Evolutionary conservation across 35 echinoderm and acorn worm species (phyloP), one percentile per base, ranked within the genome.

Genomic region (Strongylocentrotus purpuratus): DNA sequence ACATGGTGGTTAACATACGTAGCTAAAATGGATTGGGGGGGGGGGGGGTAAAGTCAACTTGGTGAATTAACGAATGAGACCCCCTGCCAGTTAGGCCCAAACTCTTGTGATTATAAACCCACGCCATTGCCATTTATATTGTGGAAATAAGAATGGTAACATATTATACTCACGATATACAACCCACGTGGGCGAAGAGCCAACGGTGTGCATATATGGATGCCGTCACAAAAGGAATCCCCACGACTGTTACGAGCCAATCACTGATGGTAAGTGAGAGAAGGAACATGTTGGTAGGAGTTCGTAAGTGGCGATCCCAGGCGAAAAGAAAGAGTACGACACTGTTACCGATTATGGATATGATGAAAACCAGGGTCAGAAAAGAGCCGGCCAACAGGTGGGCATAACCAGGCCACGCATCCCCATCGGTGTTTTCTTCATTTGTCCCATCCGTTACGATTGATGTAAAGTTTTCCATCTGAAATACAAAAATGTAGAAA

Each of bases 231-330:
- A 85, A 85, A 46, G 94, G 94, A 18, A 85, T 94, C 9, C 94
- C 94, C 11, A 18, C 13, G n/a, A 94, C 65, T 6, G 94, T 85
- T 5, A 94, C 45, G 28, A 86, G 60, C 94, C 59, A 86, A 85
- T 94, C 94, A 31, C 61, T 85, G 33, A 94, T 45, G 13, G 94
- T 45, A 20, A 94, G 13, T 13, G 94, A 94, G 14, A 94, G 46
- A 12, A 94, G 59, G 35, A 94, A 94, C 85, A 94, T 94, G 61
- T 94, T 94, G 15, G 94, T 94, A 13, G 94, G 94, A 9, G 94
- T 94, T 18, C 94, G 50, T 20, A 94, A 20, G 7, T 70, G 85
- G 4, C 20, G 31, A 50, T 94, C 94, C 85, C 59, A 85, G 59
- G 25, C 85, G 25, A 94, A 94, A 10, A 86, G 60, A 18, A 94